Percentiles rank a stretch among this genome's conserved stretches.
phyloP scores from a whole-genome alignment of 2,888 invertebrate species.

The Anaspis maculata region DNA sequence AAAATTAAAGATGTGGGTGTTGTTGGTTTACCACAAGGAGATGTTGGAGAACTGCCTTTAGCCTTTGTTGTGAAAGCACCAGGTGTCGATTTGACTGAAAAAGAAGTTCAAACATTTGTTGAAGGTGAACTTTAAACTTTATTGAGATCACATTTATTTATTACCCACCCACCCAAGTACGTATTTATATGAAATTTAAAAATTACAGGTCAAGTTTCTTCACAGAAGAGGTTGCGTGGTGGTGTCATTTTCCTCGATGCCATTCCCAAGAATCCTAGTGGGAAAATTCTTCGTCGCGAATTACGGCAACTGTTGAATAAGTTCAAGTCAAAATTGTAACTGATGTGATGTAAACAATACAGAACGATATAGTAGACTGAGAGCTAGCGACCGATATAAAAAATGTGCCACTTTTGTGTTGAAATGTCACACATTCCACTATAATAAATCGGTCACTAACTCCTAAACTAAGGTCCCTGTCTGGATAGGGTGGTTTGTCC shows the following conservation, averaged over 20 bases:
- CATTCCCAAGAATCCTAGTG: slow-evolving; percentile 45
- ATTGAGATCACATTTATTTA: too few relatives aligned
- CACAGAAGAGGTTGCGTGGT: slow-evolving; percentile 65
- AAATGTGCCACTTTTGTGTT: too few relatives aligned
- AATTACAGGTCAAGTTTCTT: slow-evolving; percentile 48
- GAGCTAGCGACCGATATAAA: too few relatives aligned
- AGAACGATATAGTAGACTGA: too few relatives aligned
- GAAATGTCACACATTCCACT: too few relatives aligned
- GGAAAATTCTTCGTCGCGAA: slow-evolving; percentile 45
- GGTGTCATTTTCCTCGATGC: slow-evolving; percentile 45
- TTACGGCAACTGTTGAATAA: slow-evolving; percentile 24
- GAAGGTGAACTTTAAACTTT: slow-evolving; percentile 28
- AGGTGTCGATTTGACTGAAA: slow-evolving; percentile 43
- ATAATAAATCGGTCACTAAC: too few relatives aligned
- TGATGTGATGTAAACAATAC: too few relatives aligned
- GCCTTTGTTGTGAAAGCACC: slow-evolving; percentile 66
- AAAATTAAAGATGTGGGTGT: slow-evolving; percentile 76
- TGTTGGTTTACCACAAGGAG: slow-evolving; percentile 61
- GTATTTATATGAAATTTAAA: too few relatives aligned
- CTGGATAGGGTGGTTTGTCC: too few relatives aligned
- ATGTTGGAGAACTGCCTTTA: slow-evolving; percentile 65
- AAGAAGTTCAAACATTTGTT: slow-evolving; percentile 40
- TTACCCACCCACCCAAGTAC: too few relatives aligned
- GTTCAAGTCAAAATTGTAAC: slow-evolving; percentile 2
- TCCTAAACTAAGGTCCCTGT: too few relatives aligned